Evolutionary conservation across 2,113 vertebrate genomes (phyloP).

Genomic region (Cyphomyrus discorhynchus): DNA sequence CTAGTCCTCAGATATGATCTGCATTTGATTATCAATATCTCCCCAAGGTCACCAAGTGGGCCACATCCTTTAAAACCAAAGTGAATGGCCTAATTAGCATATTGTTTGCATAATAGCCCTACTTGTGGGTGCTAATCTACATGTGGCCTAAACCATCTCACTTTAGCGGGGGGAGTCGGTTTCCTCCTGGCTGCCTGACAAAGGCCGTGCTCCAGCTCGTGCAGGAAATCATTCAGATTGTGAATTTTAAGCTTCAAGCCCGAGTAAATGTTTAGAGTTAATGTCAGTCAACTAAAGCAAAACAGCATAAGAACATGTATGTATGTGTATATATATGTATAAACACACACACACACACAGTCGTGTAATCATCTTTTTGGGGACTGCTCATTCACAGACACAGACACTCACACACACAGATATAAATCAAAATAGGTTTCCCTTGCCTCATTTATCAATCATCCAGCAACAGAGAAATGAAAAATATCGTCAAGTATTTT

Average conservation of each 20-base stretch:
- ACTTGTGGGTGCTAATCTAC: conserved; percentile 42
- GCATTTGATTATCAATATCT: conserved; percentile 49
- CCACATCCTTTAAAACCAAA: conserved; percentile 49
- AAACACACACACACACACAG: neutral
- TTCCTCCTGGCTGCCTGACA: neutral
- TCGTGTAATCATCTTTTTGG: too few species aligned
- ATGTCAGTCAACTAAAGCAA: neutral
- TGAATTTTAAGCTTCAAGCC: neutral
- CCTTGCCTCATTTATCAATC: neutral
- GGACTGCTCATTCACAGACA: too few species aligned
- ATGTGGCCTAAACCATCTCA: conserved; percentile 17
- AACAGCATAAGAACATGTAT: neutral
- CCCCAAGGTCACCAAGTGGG: conserved; percentile 47
- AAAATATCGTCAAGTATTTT: neutral
- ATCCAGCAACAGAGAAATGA: neutral
- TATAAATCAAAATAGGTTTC: neutral
- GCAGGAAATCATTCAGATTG: neutral
- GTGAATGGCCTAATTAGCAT: conserved; percentile 58
- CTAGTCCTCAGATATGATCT: conserved; percentile 38
- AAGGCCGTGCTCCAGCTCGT: neutral
- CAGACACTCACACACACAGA: neutral
- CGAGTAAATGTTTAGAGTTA: neutral
- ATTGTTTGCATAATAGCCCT: conserved; percentile 47
- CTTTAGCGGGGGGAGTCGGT: neutral
- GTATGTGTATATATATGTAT: too few species aligned